Conservation (phyloP, 2,888 invertebrate genomes). For the Callyntrura sp. region DNA sequence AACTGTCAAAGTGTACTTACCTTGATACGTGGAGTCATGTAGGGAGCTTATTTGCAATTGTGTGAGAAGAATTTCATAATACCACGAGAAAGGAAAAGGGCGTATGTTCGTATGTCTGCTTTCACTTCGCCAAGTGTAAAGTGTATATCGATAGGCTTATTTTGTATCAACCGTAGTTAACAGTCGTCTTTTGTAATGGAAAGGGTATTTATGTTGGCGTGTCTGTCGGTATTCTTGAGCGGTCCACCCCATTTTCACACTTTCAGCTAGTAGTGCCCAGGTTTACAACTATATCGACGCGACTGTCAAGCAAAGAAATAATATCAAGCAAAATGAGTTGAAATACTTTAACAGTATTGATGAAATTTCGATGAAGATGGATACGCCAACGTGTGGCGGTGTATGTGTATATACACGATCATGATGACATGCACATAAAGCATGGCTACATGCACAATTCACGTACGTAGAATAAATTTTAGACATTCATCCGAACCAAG, state of each 20-base stretch:
- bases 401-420: not conserved
- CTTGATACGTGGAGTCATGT: constrained; percentile 40
- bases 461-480: not conserved
- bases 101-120: not conserved
- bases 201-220: not conserved
- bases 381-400: not conserved
- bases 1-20: constrained; percentile 27
- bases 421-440: not conserved
- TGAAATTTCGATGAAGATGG: constrained; percentile 21
- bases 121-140: too few species aligned
- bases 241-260: not conserved
- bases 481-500: not conserved
- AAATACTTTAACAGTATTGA: constrained; percentile 9
- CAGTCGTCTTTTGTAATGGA: not conserved
- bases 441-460: not conserved
- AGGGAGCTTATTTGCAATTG: constrained; percentile 32
- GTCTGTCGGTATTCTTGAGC: not conserved
- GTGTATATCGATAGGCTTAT: too few species aligned
- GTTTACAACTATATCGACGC: not conserved
- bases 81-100: not conserved
- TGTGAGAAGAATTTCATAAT: constrained; percentile 34
- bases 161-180: constrained; percentile 1
- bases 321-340: not conserved
- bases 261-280: not conserved
- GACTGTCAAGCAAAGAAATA: not conserved